These are phyloP conservation scores for Lobophora halterata DNA, from an alignment of 2,888 invertebrate genomes.

Conservation along the genomic window DNA sequence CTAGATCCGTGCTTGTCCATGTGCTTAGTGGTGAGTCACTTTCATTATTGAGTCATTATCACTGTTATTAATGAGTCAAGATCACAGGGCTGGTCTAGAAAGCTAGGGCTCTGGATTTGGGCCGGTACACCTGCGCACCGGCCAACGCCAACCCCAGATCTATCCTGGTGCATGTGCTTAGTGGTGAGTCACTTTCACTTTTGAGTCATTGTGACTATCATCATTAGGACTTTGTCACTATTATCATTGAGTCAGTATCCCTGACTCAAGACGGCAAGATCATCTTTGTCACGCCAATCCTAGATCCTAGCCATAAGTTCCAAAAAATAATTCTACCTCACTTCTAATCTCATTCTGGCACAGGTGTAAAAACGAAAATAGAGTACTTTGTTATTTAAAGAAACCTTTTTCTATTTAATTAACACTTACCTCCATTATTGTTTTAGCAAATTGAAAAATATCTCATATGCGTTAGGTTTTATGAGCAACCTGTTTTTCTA, in stretches of 20 bases:
- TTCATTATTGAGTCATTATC: background rate
- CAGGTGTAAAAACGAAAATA: no score
- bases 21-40: slow-evolving; percentile 89
- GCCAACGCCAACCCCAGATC: slow-evolving; percentile 92
- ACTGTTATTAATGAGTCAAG: no score
- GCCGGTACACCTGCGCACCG: slow-evolving; percentile 91
- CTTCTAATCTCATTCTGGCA: no score
- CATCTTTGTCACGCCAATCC: slow-evolving; percentile 92
- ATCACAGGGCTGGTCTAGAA: slow-evolving; percentile 86
- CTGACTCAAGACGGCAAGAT: slow-evolving; percentile 87
- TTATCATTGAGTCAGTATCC: background rate
- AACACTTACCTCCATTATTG: no score
- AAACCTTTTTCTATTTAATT: no score
- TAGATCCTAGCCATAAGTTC: no score
- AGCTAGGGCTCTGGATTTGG: slow-evolving; percentile 89
- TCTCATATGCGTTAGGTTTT: no score
- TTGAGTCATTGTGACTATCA: background rate
- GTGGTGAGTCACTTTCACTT: slow-evolving; percentile 83
- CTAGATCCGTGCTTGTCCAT: slow-evolving; percentile 90
- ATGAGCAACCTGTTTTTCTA: no score
- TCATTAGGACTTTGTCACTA: no score
- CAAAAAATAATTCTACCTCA: no score
- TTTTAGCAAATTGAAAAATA: no score
- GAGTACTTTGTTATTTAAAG: no score
- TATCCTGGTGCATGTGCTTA: slow-evolving; percentile 90